Conservation (phyloP, 2,888 invertebrate species). For the Hartigia nigra region DNA sequence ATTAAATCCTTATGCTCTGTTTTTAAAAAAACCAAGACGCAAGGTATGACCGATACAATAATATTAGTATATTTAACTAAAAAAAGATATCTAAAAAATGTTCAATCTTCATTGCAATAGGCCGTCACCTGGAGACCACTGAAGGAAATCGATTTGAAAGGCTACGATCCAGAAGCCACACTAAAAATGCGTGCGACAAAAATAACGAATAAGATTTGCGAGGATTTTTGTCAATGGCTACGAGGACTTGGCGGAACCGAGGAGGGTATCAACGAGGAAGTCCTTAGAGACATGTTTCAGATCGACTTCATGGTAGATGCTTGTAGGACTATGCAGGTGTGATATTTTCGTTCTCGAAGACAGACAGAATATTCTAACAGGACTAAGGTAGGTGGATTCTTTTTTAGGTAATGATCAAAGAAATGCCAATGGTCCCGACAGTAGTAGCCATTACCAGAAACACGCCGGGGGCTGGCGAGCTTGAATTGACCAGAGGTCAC, state of each 20-base stretch:
- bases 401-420: conserved; percentile 67
- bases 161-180: conserved; percentile 55
- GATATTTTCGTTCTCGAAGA: background rate
- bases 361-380: background rate
- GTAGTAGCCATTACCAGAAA: conserved; percentile 68
- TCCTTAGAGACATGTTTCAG: conserved; percentile 71
- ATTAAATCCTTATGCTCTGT: conserved; percentile 53
- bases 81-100: background rate
- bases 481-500: conserved; percentile 68
- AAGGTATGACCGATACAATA: conserved; percentile 41
- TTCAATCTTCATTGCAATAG: conserved; percentile 28
- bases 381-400: background rate
- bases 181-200: conserved; percentile 51
- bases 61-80: background rate
- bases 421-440: conserved; percentile 71
- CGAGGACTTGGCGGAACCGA: conserved; percentile 67
- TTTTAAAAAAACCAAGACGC: conserved; percentile 52
- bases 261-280: conserved; percentile 67
- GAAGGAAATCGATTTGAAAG: conserved; percentile 47
- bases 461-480: conserved; percentile 68
- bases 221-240: conserved; percentile 71
- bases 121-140: conserved; percentile 56
- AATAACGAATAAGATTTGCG: conserved; percentile 63
- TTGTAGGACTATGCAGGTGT: conserved; percentile 55
- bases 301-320: conserved; percentile 63